Evolutionary conservation across 2,888 invertebrate species (phyloP).

Genomic region (Chaitophorus viminalis): DNA sequence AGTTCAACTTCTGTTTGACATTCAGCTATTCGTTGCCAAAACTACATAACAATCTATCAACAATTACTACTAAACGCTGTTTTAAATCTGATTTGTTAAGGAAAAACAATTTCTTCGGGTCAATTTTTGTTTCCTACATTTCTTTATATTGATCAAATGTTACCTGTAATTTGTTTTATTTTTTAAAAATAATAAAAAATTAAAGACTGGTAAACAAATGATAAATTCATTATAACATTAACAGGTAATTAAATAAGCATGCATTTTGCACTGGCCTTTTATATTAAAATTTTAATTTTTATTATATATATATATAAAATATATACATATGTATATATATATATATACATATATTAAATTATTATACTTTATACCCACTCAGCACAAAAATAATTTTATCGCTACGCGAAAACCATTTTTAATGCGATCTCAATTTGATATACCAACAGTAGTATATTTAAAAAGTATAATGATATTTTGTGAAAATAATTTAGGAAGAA

Average conservation of each 20-base stretch:
- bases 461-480: conserved; percentile 43
- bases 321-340: background rate
- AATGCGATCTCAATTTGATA: conserved; percentile 58
- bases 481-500: conserved; percentile 47
- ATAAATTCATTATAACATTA: conserved; percentile 55
- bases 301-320: background rate
- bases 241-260: conserved; percentile 61
- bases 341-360: conserved; percentile 8
- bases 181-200: conserved; percentile 45
- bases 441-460: conserved; percentile 22
- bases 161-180: conserved; percentile 32
- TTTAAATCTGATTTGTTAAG: conserved; percentile 21
- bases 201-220: conserved; percentile 59
- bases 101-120: conserved; percentile 34
- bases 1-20: conserved; percentile 34
- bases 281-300: conserved; percentile 51
- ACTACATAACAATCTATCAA: conserved; percentile 29
- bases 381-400: conserved; percentile 56
- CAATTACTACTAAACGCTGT: conserved; percentile 8
- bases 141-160: conserved; percentile 35
- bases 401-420: conserved; percentile 56
- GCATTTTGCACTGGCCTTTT: conserved; percentile 62
- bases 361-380: conserved; percentile 53
- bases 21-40: conserved; percentile 41
- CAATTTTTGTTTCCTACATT: conserved; percentile 36